These are phyloP conservation scores for Ernsta delagoae DNA, from an alignment of 2,888 invertebrate species.

Conservation along the genomic window DNA sequence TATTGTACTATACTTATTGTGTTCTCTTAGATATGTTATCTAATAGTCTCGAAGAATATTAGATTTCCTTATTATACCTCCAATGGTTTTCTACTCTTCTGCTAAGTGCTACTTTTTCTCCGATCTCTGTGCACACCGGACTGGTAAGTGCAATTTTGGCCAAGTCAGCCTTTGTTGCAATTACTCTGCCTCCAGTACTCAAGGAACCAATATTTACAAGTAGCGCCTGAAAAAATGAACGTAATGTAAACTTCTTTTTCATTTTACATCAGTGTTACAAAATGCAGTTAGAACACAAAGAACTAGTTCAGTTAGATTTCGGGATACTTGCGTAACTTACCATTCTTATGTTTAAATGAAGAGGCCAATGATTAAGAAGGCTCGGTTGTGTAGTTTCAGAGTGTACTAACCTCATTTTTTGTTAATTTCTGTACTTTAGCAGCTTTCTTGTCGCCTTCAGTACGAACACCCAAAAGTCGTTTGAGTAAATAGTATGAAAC, in stretches of 20 bases:
- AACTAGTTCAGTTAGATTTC: too few relatives aligned
- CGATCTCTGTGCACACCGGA: constrained; percentile 99
- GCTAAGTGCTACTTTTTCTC: constrained; percentile 99
- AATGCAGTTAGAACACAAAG: too few relatives aligned
- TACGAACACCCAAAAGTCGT: constrained; percentile 97
- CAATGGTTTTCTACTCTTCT: constrained; percentile 99
- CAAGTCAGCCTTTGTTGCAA: constrained; percentile 97
- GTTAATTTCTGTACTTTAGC: constrained; percentile 98
- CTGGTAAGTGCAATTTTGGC: constrained; percentile 98
- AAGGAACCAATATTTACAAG: constrained; percentile 99
- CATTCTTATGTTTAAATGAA: too few relatives aligned
- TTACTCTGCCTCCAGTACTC: constrained; percentile 98
- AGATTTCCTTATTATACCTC: constrained; percentile 86
- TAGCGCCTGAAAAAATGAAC: constrained; percentile 85
- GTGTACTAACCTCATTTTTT: constrained; percentile 89
- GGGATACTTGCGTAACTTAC: too few relatives aligned
- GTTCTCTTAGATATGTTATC: too few relatives aligned
- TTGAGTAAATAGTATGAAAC: constrained; percentile 98
- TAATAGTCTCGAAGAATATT: too few relatives aligned
- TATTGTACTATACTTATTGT: too few relatives aligned
- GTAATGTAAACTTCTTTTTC: background rate
- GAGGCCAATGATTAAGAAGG: too few relatives aligned
- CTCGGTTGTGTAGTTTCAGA: too few relatives aligned
- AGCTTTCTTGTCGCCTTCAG: constrained; percentile 99
- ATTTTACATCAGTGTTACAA: too few relatives aligned